A percentile compares a stretch with the other conserved stretches of the same genome.
Conservation (phyloP, 2,113 vertebrate genomes). For the Galbula dea region DNA sequence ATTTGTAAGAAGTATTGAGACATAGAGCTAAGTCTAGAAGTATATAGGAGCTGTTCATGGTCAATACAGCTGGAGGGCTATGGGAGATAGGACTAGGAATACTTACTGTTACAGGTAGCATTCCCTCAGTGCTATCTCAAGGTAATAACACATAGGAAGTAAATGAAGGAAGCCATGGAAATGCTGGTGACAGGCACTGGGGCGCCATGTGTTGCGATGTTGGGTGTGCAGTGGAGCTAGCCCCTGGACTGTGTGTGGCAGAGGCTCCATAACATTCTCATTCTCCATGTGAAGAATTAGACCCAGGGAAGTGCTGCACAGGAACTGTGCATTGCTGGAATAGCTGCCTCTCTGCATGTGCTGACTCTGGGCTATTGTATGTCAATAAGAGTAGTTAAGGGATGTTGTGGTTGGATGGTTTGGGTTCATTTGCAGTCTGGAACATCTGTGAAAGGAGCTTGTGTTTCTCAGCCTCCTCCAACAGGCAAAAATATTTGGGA, state of each 20-base stretch:
- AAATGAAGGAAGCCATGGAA: neutral
- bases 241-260: no score
- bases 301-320: accelerated
- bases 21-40: neutral
- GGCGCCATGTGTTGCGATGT: accelerated
- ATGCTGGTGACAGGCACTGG: accelerated
- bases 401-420: neutral
- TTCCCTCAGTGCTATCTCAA: neutral
- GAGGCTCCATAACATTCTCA: no score
- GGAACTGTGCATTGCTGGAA: neutral
- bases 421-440: neutral
- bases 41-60: neutral
- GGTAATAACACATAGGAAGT: neutral
- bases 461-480: neutral
- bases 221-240: neutral
- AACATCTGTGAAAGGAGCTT: neutral
- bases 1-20: neutral
- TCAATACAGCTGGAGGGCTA: neutral
- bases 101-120: neutral
- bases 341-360: accelerated
- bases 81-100: neutral
- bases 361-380: neutral
- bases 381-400: neutral
- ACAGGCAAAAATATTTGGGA: neutral
- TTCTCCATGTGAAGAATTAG: no score